Base-by-base conservation (phyloP, 2,797 vertebrate species). In the Sternotherus odoratus region DNA sequence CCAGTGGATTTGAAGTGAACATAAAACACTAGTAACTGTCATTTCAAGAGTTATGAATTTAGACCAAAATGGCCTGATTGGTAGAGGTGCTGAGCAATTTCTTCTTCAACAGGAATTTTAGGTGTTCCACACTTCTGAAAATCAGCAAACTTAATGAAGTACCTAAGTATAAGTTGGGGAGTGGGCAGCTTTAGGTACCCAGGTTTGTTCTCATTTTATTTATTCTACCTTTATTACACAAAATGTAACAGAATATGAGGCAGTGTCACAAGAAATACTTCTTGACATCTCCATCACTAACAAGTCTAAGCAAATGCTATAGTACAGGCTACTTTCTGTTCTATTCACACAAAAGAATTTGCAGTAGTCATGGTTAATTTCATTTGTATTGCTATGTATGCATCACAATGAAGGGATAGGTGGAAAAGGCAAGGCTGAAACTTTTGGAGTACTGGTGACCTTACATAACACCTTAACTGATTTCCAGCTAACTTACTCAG, bases 311-410 rank as follows among this genome's bases (percentile, higher is more conserved):
- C 74, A 85, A 3, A 77, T 7, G 11, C 15, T 6, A 9, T 66
- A 66, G 54, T 54, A 11, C 17, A 19, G 49, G 6, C 21, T 28
- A 49, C 19, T 77, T 2, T 33, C 46, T 77, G 5, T 26, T 30
- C 84, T n/a, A 88, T 49, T 92, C 54, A 72, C 49, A 15, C 50
- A 79, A 82, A 90, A 9, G 77, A 43, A 74, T 87, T 80, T 85
- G 39, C 63, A 82, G 74, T 33, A 83, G 12, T 77, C 81, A 36
- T 11, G 24, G 8, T 16, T 75, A 74, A 39, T 80, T 50, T 66
- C 83, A 49, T 53, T 24, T 78, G 13, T 1, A 1, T 12, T 77
- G 7, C 33, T 66, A 66, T 66, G 56, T 57, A 17, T 66, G 2
- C 77, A 21, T 15, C 63, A 3, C 3, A 92, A 48, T 13, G 69